These are phyloP conservation scores for human DNA, from an alignment of 2,113 vertebrate genomes.

Conservation along the genomic window GRCh38 chr13:54755001-54755500, in stretches of 20 bases:
- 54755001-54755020: constrained; percentile 48
- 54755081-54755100: not conserved
- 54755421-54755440: not conserved
- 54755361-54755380: not conserved
- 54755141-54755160: not conserved
- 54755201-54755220: not conserved
- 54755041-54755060: not conserved
- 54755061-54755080: not conserved
- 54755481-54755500: not conserved
- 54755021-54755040: not conserved
- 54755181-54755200: not conserved
- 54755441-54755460: not conserved
- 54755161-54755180: not conserved
- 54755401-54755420: not conserved
- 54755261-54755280: not conserved
- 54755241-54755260: not conserved
- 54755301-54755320: not conserved
- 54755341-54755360: not conserved
- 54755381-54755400: not conserved
- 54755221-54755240: constrained; percentile 9
- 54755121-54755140: not conserved
- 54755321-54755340: not conserved
- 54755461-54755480: not conserved
- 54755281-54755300: not conserved
- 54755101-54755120: not conserved